phyloP scores from a whole-genome alignment of 1,140 invertebrate genomes.

The Drosophila yakuba region DNA sequence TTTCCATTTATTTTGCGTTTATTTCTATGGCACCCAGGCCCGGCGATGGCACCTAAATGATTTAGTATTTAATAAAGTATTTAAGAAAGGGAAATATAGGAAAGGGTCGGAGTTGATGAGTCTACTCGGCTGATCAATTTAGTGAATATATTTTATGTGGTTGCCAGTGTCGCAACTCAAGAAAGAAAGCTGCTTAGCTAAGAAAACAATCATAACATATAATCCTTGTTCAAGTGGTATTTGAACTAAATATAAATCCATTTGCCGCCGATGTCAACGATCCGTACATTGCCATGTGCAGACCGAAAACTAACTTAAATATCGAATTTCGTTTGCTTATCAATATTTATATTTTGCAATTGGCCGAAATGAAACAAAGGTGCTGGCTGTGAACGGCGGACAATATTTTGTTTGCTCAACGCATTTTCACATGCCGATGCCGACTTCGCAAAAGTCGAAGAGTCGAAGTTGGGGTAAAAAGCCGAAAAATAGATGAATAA shows the following conservation, averaged over 20 bases:
- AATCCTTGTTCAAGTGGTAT: not conserved
- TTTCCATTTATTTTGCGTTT: no score
- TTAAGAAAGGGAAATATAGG: no score
- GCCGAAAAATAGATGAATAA: slow-evolving; percentile 30
- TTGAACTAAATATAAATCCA: not conserved
- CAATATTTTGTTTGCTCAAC: slow-evolving; percentile 61
- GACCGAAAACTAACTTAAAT: not conserved
- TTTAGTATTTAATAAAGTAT: no score
- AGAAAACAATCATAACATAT: not conserved
- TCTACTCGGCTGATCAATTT: no score
- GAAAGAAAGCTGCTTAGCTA: not conserved
- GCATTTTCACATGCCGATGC: slow-evolving; percentile 60
- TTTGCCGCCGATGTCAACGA: not conserved
- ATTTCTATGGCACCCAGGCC: no score
- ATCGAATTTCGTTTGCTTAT: slow-evolving; percentile 20
- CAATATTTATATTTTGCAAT: not conserved
- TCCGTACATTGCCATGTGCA: no score
- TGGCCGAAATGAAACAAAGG: slow-evolving; percentile 43
- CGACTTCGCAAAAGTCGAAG: not conserved
- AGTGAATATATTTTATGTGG: no score
- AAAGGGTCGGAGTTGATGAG: no score
- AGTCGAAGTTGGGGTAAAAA: not conserved
- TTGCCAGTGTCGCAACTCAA: not conserved
- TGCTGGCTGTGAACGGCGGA: slow-evolving; percentile 34
- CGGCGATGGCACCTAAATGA: no score